Percentiles rank a stretch among this genome's conserved stretches.
These are phyloP conservation scores for Actinia tenebrosa DNA, from an alignment of 64 coral and sea anemone species.

Conservation along the genomic window DNA sequence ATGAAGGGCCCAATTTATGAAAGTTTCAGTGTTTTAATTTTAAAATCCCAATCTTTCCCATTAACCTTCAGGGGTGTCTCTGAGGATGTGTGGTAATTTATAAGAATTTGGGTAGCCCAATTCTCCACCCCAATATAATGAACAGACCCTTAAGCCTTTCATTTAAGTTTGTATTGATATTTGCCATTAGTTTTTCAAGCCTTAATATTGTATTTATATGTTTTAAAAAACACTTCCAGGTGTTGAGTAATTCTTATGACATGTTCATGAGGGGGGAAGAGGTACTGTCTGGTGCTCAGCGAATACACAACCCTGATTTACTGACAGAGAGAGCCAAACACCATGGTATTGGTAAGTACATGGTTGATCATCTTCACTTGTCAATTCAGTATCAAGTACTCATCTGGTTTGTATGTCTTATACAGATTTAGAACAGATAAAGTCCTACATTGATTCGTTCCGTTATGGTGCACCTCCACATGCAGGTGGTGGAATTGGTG, in stretches of 20 bases:
- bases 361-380: not conserved
- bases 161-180: too few relatives aligned
- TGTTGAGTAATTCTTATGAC: conserved; percentile 95
- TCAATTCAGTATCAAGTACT: not conserved
- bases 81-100: too few relatives aligned
- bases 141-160: too few relatives aligned
- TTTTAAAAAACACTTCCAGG: conserved; percentile 16
- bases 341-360: conserved; percentile 80
- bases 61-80: too few relatives aligned
- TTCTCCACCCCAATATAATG: too few relatives aligned
- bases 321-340: conserved; percentile 82
- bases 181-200: too few relatives aligned
- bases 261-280: conserved; percentile 99
- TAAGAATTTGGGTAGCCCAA: too few relatives aligned
- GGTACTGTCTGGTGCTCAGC: conserved; percentile 90
- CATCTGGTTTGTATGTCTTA: not conserved
- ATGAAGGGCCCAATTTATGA: too few relatives aligned
- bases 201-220: too few relatives aligned
- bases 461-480: conserved; percentile 95
- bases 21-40: too few relatives aligned
- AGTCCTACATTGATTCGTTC: conserved; percentile 97
- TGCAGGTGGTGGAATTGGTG: conserved; percentile 95
- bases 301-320: conserved; percentile 84
- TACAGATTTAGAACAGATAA: conserved; percentile 89
- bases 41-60: too few relatives aligned